Evolutionary conservation across 1,140 invertebrate genomes (phyloP).

Genomic region (Drosophila sulfurigaster): DNA sequence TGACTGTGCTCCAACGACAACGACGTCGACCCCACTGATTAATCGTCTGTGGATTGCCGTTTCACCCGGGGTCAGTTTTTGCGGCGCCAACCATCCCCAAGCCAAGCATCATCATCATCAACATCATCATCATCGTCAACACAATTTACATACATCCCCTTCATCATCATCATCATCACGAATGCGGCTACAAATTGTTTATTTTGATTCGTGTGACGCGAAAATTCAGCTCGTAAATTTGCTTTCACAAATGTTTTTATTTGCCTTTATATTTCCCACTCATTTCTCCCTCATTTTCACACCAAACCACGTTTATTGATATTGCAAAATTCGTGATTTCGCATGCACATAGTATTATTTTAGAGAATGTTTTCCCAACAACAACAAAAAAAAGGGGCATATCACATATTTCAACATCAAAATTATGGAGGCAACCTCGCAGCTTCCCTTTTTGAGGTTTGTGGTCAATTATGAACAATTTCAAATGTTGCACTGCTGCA

Average conservation of each 20-base stretch:
- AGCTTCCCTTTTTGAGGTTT: not conserved
- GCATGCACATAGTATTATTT: conserved; percentile 3
- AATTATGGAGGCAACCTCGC: not conserved
- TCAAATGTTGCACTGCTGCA: not conserved
- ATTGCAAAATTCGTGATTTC: not conserved
- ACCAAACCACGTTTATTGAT: not conserved
- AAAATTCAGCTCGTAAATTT: conserved; percentile 60
- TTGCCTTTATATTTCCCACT: conserved; percentile 24
- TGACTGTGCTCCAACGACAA: conserved; percentile 20
- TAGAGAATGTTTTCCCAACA: not conserved
- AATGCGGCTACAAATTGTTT: conserved; percentile 52
- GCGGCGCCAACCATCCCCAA: conserved; percentile 53
- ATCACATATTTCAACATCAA: conserved; percentile 7
- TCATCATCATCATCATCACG: not conserved
- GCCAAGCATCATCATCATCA: conserved; percentile 18
- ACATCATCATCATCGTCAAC: conserved; percentile 17
- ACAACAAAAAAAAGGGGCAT: too few species aligned
- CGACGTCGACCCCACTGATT: conserved; percentile 58
- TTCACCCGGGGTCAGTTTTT: conserved; percentile 52
- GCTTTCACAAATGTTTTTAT: conserved; percentile 47
- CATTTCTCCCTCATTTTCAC: not conserved
- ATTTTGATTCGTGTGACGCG: conserved; percentile 69
- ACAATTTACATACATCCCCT: conserved; percentile 44
- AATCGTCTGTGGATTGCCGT: conserved; percentile 60
- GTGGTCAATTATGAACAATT: conserved; percentile 11